These are phyloP conservation scores for Alosa alosa DNA, from an alignment of 2,113 vertebrate genomes.

Conservation along the genomic window DNA sequence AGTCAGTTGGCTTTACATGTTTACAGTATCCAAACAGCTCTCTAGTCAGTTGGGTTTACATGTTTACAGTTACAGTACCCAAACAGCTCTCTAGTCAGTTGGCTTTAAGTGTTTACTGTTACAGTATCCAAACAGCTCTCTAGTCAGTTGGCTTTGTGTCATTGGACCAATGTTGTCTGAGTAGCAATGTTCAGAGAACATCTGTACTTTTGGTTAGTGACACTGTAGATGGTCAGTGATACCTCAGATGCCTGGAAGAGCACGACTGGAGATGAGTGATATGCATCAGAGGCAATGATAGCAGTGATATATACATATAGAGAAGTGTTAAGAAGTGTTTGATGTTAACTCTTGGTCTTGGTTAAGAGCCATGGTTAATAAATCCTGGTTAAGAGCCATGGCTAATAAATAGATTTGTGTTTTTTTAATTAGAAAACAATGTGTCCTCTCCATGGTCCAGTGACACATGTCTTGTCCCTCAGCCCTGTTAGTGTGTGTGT, in stretches of 20 bases:
- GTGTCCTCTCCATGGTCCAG: background rate
- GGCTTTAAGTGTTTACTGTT: background rate
- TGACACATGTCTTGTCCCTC: background rate
- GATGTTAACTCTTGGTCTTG: no score
- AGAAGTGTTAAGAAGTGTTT: no score
- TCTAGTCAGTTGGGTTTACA: no score
- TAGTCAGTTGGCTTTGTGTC: background rate
- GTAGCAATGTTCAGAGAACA: background rate
- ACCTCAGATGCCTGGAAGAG: no score
- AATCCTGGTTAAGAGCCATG: no score
- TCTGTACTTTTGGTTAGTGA: background rate
- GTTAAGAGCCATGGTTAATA: no score
- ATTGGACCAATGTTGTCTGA: background rate
- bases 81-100: background rate
- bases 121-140: background rate
- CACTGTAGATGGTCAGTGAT: no score
- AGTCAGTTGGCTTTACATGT: background rate
- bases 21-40: background rate
- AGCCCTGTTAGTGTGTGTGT: background rate
- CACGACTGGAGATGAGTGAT: background rate
- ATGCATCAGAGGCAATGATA: background rate
- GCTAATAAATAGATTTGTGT: background rate
- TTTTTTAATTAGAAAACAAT: background rate
- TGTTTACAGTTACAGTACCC: no score
- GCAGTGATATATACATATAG: no score